Percentiles rank a stretch among this genome's conserved stretches.
phyloP scores from a whole-genome alignment of 92 coral and sea anemone genomes.

The Paragorgia papillata region DNA sequence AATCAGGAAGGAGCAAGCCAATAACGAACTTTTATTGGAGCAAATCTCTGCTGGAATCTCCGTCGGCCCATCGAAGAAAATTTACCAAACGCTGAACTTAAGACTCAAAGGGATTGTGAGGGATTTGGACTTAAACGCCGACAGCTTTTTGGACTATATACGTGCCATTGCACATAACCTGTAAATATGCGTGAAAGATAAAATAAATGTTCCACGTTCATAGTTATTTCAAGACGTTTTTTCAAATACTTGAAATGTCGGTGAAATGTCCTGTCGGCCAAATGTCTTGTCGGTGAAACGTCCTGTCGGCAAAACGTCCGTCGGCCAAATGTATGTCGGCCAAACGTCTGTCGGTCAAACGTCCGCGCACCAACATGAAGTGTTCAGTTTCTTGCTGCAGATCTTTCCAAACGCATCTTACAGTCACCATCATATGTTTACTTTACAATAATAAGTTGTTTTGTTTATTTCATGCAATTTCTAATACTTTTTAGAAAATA shows the following conservation, averaged over 20 bases:
- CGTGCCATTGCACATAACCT: conserved; percentile 14
- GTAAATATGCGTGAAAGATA: neutral
- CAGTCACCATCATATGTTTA: no score
- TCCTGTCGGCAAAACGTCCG: neutral
- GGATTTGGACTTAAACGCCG: neutral
- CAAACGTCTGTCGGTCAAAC: no score
- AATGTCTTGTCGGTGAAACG: neutral
- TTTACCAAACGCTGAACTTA: neutral
- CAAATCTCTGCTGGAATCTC: conserved; percentile 17
- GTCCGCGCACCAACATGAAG: no score
- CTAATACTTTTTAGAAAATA: no score
- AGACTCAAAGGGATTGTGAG: conserved; percentile 5
- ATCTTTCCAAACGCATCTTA: no score
- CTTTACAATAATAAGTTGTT: no score
- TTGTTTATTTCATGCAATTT: no score
- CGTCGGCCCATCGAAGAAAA: conserved; percentile 11
- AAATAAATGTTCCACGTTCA: neutral
- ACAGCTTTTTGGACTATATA: neutral
- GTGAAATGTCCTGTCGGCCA: neutral
- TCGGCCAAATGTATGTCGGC: no score
- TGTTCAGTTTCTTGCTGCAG: no score
- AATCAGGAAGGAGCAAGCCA: conserved; percentile 14
- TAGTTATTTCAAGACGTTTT: neutral
- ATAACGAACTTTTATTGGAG: conserved; percentile 6
- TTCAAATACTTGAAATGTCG: neutral